Conservation (phyloP, 2,888 invertebrate genomes). For the Marronus borbonicus region DNA sequence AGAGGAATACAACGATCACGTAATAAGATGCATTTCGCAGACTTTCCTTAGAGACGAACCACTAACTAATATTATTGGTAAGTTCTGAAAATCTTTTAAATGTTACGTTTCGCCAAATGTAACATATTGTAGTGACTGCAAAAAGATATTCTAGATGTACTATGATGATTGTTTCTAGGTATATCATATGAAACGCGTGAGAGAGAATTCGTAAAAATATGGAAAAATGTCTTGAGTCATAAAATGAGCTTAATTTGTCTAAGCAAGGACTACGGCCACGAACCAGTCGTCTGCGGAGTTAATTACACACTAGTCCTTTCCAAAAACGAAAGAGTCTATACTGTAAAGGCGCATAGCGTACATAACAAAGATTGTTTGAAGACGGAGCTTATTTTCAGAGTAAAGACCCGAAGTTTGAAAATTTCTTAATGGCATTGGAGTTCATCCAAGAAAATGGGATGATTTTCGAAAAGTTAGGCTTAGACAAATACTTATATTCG, state of each 20-base stretch:
- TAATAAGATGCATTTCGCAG: conserved; percentile 68
- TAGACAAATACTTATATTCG: conserved; percentile 63
- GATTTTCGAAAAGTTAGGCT: conserved; percentile 56
- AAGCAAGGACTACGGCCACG: conserved; percentile 62
- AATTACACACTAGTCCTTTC: conserved; percentile 60
- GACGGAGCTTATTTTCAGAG: conserved; percentile 6
- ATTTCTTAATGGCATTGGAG: not conserved
- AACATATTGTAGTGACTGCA: not conserved
- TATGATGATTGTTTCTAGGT: not conserved
- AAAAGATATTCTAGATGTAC: not conserved
- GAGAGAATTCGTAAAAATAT: conserved; percentile 35
- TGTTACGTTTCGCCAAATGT: too few relatives aligned
- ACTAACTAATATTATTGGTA: conserved; percentile 70
- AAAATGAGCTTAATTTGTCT: conserved; percentile 66
- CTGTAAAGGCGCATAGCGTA: not conserved
- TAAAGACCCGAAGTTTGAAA: not conserved
- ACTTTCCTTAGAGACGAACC: conserved; percentile 73
- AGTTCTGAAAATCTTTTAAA: conserved; percentile 16
- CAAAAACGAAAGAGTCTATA: not conserved
- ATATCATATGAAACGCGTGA: not conserved
- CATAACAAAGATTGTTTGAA: not conserved
- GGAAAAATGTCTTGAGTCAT: conserved; percentile 59
- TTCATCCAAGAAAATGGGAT: conserved; percentile 55
- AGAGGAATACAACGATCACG: conserved; percentile 68
- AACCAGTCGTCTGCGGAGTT: conserved; percentile 65